Evolutionary conservation across 1,140 invertebrate species (phyloP), one percentile per base, ranked within the genome.

Genomic region (Agrypnia vestita): DNA sequence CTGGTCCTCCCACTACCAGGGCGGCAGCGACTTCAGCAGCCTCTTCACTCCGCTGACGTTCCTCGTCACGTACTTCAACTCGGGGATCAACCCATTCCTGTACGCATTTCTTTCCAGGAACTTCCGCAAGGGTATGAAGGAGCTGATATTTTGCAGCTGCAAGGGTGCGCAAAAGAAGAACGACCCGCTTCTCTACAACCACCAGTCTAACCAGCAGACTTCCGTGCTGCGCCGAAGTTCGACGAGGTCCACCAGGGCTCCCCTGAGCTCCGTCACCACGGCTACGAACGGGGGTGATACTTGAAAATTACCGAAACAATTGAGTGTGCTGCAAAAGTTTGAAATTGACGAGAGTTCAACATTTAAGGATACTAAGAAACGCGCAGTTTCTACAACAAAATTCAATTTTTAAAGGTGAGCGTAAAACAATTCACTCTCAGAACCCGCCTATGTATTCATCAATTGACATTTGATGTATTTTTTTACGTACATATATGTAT

Each of bases 61-160:
- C 86, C 91, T 97, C 55, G 92, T 96, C 80, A 93, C 95, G 49
- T 97, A 96, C 84, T 93, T 94, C 86, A 96, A 97, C 90, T 96
- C 94, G 12, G 95, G 94, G 46, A 91, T 96, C 75, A 97, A 97
- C 88, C 95, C 95, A 0, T 87, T 97, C 55, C 90, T 97, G 4
- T 97, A 97, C 86, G 95, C 95, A 1, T 94, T 96, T 85, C 90
- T 97, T 56, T 96, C 95, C 0, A 93, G 94, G 69, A 95, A 95
- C 84, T 95, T 95, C 85, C 90, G 93, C 64, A 92, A 92, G 84
- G 92, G 92, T 6, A 94, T 94, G 93, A 87, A 90, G 49, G 93
- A 94, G 84, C 87, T 94, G 12, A 80, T 94, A 4, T 89, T 92
- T 61, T 94, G 93, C 84, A 87, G 86, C 35, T 88, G 85, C 75